Conservation (phyloP, 2,113 vertebrate species). For the Rallus limicola region DNA sequence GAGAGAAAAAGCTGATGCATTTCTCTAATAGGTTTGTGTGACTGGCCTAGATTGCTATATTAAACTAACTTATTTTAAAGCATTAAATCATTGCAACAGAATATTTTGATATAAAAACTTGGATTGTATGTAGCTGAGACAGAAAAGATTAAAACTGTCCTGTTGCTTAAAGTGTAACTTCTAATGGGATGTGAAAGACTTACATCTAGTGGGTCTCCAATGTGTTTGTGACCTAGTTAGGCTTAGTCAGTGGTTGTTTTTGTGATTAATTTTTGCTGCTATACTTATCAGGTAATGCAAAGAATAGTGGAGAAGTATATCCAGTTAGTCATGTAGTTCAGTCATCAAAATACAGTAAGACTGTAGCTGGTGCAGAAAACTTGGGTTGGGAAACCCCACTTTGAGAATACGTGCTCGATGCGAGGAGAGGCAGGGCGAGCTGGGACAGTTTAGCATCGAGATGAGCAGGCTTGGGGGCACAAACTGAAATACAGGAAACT, state of each 20-base stretch:
- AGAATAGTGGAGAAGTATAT: background rate
- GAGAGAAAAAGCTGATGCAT: slow-evolving; percentile 1
- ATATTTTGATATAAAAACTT: slow-evolving; percentile 1
- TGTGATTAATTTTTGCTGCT: background rate
- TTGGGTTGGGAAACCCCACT: background rate
- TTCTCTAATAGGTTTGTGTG: background rate
- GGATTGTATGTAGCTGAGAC: background rate
- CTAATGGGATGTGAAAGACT: background rate
- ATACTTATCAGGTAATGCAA: background rate
- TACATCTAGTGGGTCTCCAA: background rate
- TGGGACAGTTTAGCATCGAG: background rate
- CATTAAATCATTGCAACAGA: background rate
- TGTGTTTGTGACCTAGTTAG: background rate
- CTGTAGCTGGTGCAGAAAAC: background rate
- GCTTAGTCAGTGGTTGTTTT: background rate
- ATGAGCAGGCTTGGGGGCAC: background rate
- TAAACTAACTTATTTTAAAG: slow-evolving; percentile 4
- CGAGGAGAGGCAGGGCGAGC: background rate
- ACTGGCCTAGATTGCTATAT: slow-evolving; percentile 8
- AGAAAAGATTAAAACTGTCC: background rate
- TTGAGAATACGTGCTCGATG: background rate
- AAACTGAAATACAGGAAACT: background rate
- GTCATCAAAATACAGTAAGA: background rate
- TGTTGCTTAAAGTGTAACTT: background rate
- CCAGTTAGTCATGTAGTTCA: background rate